phyloP scores from a whole-genome alignment of 2,888 invertebrate species.

The Gymnoscelis rufifasciata region DNA sequence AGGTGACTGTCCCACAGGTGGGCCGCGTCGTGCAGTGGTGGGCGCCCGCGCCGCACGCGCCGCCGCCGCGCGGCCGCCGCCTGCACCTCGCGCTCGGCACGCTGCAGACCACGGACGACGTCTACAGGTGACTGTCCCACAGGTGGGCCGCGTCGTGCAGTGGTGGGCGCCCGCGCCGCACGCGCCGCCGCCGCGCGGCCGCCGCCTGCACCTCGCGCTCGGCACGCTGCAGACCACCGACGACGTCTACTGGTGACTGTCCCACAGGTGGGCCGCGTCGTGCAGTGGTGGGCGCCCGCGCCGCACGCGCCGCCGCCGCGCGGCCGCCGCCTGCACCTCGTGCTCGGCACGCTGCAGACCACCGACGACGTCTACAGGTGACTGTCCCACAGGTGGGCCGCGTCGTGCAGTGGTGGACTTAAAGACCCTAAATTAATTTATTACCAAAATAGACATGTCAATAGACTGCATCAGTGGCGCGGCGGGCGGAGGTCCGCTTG shows the following conservation, averaged over 20 bases:
- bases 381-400: constrained; percentile 96
- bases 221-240: constrained; percentile 83
- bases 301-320: constrained; percentile 60
- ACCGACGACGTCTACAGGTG: constrained; percentile 65
- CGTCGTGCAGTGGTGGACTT: constrained; percentile 98
- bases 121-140: constrained; percentile 95
- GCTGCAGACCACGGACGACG: no score
- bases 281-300: constrained; percentile 97
- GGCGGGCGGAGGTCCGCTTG: no score
- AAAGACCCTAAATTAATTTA: no score
- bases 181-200: constrained; percentile 76
- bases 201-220: constrained; percentile 89
- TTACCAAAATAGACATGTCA: no score
- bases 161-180: constrained; percentile 92
- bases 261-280: constrained; percentile 94
- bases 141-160: constrained; percentile 95
- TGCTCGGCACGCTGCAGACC: constrained; percentile 84
- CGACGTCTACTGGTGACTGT: constrained; percentile 81
- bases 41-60: no score
- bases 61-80: no score
- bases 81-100: no score
- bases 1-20: no score
- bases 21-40: no score
- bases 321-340: constrained; percentile 89
- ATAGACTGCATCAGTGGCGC: no score